Percentiles rank a stretch among this genome's conserved stretches.
Conservation (phyloP, 2,888 invertebrate genomes). For the Zaprionus bogoriensis region DNA sequence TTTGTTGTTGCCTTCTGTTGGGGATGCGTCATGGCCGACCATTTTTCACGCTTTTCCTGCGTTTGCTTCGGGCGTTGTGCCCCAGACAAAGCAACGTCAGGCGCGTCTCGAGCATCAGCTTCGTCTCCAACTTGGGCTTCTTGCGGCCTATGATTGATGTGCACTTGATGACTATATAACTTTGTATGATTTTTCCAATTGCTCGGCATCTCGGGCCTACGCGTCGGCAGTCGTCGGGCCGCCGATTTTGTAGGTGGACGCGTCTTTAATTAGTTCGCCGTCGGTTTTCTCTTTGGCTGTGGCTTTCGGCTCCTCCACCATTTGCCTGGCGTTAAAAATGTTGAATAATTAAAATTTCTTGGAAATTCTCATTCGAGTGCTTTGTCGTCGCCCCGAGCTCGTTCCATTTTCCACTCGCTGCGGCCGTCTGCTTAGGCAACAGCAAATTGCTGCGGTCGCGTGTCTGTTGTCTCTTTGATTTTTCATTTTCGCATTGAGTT, state of each 20-base stretch:
- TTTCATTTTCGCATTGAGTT: conserved; percentile 5
- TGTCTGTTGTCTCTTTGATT: conserved; percentile 45
- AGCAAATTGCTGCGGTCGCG: conserved; percentile 57
- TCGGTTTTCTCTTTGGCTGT: conserved; percentile 35
- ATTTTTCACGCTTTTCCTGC: conserved; percentile 76
- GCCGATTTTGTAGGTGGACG: conserved; percentile 70
- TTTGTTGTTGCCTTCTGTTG: conserved; percentile 8
- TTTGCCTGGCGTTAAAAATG: conserved; percentile 73
- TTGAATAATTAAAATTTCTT: conserved; percentile 76
- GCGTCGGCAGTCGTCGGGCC: not conserved
- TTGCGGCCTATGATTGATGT: conserved; percentile 78
- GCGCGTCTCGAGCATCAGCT: conserved; percentile 6
- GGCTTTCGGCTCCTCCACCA: conserved; percentile 29
- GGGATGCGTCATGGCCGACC: conserved; percentile 72
- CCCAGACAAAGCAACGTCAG: conserved; percentile 53
- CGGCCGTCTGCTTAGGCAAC: conserved; percentile 21
- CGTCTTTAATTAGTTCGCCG: conserved; percentile 71
- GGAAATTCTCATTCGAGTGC: conserved; percentile 62
- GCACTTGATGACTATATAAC: conserved; percentile 80
- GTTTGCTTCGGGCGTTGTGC: conserved; percentile 27
- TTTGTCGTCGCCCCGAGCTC: conserved; percentile 58
- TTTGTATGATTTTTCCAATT: conserved; percentile 71
- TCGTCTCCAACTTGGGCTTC: conserved; percentile 33
- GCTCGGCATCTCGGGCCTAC: conserved; percentile 14
- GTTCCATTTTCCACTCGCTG: not conserved